Base-by-base conservation (phyloP, 2,797 vertebrate genomes). In the Hylomyscus alleni region DNA sequence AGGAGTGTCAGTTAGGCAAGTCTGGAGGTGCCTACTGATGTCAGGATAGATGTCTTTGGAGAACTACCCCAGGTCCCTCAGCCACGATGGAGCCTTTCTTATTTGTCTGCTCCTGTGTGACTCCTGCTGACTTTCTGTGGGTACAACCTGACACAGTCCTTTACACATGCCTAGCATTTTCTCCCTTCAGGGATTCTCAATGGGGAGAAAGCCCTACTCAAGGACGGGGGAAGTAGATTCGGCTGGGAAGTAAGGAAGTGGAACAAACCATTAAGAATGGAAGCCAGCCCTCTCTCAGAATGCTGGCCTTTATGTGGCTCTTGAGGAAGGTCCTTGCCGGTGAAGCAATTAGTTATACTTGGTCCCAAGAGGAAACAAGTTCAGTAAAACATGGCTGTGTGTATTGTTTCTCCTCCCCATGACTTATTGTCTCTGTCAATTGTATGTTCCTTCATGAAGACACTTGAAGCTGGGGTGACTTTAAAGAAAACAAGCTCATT, bases 21-120 rank as follows among this genome's bases (percentile, higher is more conserved):
- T 56, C 14, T 80, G 89, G 76, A 15, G 47, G 76, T 40, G n/a
- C 14, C 37, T 15, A 37, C 47, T 77, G 40, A 89, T 44, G 56
- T 34, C 9, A 19, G 80, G 72, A 1, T 37, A 47, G 40, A 89
- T 8, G 12, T 34, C 7, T 31, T 37, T 52, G 37, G 26, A 12
- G 52, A 91, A 20, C 12, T 34, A 1, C 40, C 8, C 29, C 47
- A 14, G 44, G 20, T n/a, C 50, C n/a, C 50, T 84, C 29, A 29
- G 8, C 34, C 50, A 76, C 31, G 7, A 54, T 52, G 58, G 7
- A 34, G 24, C 14, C 52, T 94, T 50, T 22, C 24, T 10, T 77
- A 40, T 84, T 82, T 40, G 78, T 81, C 76, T 95, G 65, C 47
- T 20, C 76, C 85, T 89, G 52, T 44, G 77, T 77, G 76, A 22